Evolutionary conservation across 2,113 vertebrate genomes (phyloP).

Genomic region (Sturnira hondurensis): DNA sequence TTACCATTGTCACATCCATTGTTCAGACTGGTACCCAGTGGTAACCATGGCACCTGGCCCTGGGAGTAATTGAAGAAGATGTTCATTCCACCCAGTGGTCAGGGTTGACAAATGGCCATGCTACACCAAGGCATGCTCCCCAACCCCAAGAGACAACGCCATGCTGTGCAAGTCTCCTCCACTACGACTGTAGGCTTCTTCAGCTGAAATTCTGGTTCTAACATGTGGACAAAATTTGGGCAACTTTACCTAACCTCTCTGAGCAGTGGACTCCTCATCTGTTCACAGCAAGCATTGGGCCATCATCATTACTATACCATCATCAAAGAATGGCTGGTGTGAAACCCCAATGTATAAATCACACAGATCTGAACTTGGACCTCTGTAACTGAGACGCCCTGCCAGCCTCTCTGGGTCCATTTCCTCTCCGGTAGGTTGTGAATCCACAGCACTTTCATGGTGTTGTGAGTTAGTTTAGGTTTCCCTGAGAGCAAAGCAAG

Average conservation of each 20-base stretch:
- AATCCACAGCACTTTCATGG: neutral
- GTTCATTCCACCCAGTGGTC: neutral
- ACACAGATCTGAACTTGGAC: neutral
- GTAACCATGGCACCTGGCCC: slow-evolving; percentile 48
- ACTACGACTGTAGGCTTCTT: neutral
- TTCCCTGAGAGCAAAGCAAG: neutral
- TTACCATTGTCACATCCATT: neutral
- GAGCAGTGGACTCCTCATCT: neutral
- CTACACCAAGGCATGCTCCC: neutral
- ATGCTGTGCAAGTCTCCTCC: neutral
- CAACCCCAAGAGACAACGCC: neutral
- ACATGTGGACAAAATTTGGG: neutral
- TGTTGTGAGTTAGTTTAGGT: neutral
- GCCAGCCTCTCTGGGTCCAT: neutral
- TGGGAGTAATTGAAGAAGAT: neutral
- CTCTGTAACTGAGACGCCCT: neutral
- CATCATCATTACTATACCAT: neutral
- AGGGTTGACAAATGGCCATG: neutral
- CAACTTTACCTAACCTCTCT: neutral
- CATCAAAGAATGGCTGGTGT: too few relatives aligned
- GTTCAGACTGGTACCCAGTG: neutral
- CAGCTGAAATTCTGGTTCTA: neutral
- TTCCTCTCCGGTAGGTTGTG: neutral
- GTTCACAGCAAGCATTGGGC: neutral
- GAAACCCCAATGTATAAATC: neutral